Evolutionary conservation across 2,888 invertebrate genomes (phyloP).

Genomic region (Pelosia muscerda): DNA sequence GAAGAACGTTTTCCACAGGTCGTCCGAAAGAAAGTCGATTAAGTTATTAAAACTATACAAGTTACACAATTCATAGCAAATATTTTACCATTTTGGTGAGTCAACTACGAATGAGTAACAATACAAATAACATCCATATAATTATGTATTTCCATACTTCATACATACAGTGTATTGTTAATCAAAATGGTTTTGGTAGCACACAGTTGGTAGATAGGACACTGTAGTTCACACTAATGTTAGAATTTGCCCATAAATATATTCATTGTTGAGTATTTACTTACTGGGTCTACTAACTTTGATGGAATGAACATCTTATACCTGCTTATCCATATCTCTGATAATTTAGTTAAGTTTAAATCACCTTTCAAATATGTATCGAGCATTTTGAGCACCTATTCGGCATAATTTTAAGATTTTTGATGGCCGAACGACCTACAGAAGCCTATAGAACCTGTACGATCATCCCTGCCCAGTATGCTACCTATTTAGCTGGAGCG

Average conservation of each 20-base stretch:
- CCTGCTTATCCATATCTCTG: conserved; percentile 16
- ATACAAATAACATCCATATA: conserved; percentile 35
- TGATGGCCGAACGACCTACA: neutral
- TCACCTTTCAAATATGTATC: conserved; percentile 4
- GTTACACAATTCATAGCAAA: conserved; percentile 63
- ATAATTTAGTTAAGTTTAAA: conserved; percentile 8
- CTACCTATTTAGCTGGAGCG: neutral
- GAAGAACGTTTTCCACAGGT: conserved; percentile 74
- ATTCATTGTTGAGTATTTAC: conserved; percentile 21
- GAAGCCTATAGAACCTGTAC: too few species aligned
- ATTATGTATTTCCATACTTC: conserved; percentile 32
- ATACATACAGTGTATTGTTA: conserved; percentile 35
- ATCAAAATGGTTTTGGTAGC: conserved; percentile 54
- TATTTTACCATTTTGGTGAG: conserved; percentile 74
- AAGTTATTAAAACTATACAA: conserved; percentile 74
- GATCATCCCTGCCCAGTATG: too few species aligned
- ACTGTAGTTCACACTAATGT: conserved; percentile 38
- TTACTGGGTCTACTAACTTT: conserved; percentile 38
- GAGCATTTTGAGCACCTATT: neutral
- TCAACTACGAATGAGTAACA: conserved; percentile 47
- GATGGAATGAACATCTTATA: conserved; percentile 23
- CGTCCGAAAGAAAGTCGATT: conserved; percentile 74
- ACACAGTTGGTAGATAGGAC: conserved; percentile 48
- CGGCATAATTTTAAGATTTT: neutral
- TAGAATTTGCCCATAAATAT: conserved; percentile 31